A percentile compares a stretch with the other conserved stretches of the same genome.
Evolutionary conservation across 2,888 invertebrate genomes (phyloP).

Genomic region (Dusona sp.): DNA sequence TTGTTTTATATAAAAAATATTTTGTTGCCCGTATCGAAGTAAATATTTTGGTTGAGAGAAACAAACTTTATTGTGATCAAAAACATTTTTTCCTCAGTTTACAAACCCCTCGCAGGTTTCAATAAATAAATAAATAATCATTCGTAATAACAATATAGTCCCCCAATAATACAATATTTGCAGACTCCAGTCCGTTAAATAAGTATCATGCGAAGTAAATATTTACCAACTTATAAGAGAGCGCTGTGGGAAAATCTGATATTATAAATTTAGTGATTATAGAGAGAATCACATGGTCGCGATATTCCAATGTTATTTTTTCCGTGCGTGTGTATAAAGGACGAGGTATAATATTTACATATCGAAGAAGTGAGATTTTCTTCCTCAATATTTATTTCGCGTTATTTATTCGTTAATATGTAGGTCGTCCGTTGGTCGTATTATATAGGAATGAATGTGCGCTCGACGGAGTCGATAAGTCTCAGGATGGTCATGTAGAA

Average conservation of each 20-base stretch:
- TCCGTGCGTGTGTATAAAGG: not conserved
- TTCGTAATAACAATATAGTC: too few species aligned
- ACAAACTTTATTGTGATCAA: too few species aligned
- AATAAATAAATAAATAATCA: too few species aligned
- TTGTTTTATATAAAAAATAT: too few species aligned
- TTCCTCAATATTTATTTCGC: not conserved
- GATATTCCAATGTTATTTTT: not conserved
- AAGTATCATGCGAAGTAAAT: not conserved
- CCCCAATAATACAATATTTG: too few species aligned
- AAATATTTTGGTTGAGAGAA: too few species aligned
- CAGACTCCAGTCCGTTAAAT: not conserved
- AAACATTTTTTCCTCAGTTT: too few species aligned
- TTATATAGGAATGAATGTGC: not conserved
- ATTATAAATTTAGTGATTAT: not conserved
- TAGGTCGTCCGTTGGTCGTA: conserved; percentile 15
- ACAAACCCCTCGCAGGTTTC: too few species aligned
- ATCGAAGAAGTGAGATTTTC: conserved; percentile 41
- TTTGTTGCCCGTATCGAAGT: too few species aligned
- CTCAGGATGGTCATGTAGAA: conserved; percentile 7
- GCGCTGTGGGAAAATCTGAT: not conserved
- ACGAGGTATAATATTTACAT: conserved; percentile 38
- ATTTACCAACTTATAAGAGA: not conserved
- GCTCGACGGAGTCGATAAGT: conserved; percentile 58
- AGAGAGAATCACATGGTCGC: not conserved
- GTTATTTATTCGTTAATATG: conserved; percentile 56